Conservation (phyloP, 2,888 invertebrate genomes). For the Sthenelais limicola region DNA sequence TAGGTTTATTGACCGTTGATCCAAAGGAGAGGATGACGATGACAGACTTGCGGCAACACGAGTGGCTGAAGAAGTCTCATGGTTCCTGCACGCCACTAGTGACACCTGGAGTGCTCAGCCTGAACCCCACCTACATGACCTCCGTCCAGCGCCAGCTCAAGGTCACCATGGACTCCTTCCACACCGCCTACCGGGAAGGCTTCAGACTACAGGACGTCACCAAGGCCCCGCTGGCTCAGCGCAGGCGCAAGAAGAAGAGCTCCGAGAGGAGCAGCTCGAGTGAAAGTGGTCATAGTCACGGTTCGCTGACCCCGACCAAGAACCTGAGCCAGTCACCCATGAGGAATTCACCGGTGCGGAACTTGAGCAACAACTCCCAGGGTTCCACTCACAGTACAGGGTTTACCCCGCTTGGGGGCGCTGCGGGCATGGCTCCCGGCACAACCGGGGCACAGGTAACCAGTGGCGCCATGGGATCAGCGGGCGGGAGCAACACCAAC, state of each 20-base stretch:
- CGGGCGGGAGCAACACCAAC: constrained; percentile 39
- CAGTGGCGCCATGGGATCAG: neutral
- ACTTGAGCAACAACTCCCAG: constrained; percentile 56
- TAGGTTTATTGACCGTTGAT: constrained; percentile 85
- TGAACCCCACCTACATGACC: constrained; percentile 61
- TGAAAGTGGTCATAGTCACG: constrained; percentile 63
- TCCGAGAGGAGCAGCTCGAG: constrained; percentile 62
- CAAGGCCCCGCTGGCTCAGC: constrained; percentile 81
- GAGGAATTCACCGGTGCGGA: constrained; percentile 48
- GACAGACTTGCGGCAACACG: constrained; percentile 78
- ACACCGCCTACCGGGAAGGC: constrained; percentile 81
- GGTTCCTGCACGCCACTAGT: constrained; percentile 75
- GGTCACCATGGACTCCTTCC: constrained; percentile 80
- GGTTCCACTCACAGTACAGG: constrained; percentile 58
- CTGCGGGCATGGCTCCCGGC: neutral
- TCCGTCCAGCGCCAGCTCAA: constrained; percentile 76
- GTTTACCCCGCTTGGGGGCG: constrained; percentile 56
- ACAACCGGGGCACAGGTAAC: neutral
- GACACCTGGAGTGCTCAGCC: constrained; percentile 77
- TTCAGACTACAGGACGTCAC: constrained; percentile 82
- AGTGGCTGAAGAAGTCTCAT: constrained; percentile 76
- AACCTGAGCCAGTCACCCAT: constrained; percentile 54
- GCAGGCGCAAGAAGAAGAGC: constrained; percentile 78
- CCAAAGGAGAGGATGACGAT: constrained; percentile 82
- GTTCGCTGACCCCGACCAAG: constrained; percentile 50